phyloP scores from a whole-genome alignment of 2,888 invertebrate species.

The Scaptodrosophila latifasciaeformis region DNA sequence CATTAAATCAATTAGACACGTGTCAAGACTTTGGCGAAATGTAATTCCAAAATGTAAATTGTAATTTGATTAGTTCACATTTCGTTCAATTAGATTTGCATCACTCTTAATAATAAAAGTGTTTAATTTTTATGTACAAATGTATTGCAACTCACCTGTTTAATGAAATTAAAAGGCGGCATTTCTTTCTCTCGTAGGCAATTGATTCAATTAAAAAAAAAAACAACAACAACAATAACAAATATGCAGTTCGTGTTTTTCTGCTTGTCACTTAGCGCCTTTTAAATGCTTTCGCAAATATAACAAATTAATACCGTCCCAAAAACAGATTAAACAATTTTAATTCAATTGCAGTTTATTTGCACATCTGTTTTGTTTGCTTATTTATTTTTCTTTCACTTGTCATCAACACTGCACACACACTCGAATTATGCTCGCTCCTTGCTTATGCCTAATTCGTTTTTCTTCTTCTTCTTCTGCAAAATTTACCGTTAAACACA shows the following conservation, averaged over 20 bases:
- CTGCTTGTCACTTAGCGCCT: too few relatives aligned
- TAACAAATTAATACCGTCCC: slow-evolving; percentile 2
- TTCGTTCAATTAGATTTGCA: slow-evolving; percentile 5
- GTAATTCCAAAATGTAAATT: too few relatives aligned
- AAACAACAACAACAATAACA: not conserved
- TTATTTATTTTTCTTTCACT: too few relatives aligned
- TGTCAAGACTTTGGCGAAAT: too few relatives aligned
- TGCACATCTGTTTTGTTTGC: slow-evolving; percentile 1
- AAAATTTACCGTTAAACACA: slow-evolving; percentile 43
- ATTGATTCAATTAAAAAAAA: not conserved
- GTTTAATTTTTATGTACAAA: too few relatives aligned
- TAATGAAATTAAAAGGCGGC: slow-evolving; percentile 68
- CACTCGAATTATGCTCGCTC: too few relatives aligned
- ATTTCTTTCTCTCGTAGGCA: slow-evolving; percentile 39
- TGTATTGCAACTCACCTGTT: slow-evolving; percentile 61
- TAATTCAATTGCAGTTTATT: slow-evolving; percentile 7
- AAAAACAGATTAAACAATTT: slow-evolving; percentile 6
- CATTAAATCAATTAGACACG: too few relatives aligned
- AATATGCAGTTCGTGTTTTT: slow-evolving; percentile 9
- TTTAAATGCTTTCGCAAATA: not conserved
- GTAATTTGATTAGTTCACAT: too few relatives aligned
- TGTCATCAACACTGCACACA: too few relatives aligned
- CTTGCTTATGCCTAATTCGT: too few relatives aligned
- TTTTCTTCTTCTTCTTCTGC: slow-evolving; percentile 33
- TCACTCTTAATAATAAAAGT: too few relatives aligned